A percentile compares a stretch with the other conserved stretches of the same genome.
phyloP scores from a whole-genome alignment of 2,888 invertebrate species.

The Lacanobia wlatinum region DNA sequence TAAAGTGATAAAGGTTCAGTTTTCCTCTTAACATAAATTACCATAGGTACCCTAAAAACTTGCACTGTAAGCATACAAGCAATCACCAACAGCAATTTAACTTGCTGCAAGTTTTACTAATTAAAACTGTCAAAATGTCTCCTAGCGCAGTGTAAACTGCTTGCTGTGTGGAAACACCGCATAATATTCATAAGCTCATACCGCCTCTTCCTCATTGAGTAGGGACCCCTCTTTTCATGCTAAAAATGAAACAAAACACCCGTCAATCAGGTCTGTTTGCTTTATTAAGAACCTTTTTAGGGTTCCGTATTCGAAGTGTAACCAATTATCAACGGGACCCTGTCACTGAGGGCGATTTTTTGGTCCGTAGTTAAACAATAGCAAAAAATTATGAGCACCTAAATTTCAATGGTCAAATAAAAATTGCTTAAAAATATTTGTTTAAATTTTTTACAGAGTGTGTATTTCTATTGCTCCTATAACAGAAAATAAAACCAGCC shows the following conservation, averaged over 20 bases:
- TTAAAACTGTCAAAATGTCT: slow-evolving; percentile 10
- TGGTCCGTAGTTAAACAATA: no score
- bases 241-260: slow-evolving; percentile 22
- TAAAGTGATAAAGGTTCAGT: background rate
- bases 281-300: slow-evolving; percentile 30
- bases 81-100: slow-evolving; percentile 7
- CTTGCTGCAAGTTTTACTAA: slow-evolving; percentile 4
- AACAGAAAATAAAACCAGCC: no score
- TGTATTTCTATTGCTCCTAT: no score
- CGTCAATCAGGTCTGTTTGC: slow-evolving; percentile 35
- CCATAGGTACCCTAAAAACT: background rate
- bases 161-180: background rate
- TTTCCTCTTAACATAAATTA: background rate
- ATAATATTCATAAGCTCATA: slow-evolving; percentile 1
- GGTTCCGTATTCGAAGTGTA: background rate
- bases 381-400: no score
- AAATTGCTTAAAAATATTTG: no score
- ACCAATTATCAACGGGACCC: background rate
- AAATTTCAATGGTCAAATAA: no score
- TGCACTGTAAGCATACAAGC: background rate
- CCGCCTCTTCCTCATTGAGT: background rate
- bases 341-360: no score
- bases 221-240: background rate
- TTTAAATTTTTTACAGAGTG: no score
- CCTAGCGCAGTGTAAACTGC: background rate